Conservation (phyloP, 2,113 vertebrate genomes). For the Lipophrys pholis region DNA sequence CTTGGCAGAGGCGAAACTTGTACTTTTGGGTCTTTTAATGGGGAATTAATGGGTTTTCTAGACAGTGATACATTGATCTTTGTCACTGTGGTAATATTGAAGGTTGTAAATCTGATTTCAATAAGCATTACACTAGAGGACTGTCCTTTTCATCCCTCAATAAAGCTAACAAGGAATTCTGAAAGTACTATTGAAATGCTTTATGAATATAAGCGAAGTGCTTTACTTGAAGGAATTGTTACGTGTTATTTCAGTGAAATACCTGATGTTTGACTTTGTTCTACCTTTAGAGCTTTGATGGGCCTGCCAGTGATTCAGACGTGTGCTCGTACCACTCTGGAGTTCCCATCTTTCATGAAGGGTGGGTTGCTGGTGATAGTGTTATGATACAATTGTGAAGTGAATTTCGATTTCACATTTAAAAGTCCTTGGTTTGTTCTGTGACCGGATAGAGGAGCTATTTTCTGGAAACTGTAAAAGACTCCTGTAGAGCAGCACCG, state of each 20-base stretch:
- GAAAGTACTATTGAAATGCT: no score
- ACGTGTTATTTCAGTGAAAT: no score
- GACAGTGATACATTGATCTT: background rate
- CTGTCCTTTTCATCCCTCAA: background rate
- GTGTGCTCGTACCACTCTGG: constrained; percentile 91
- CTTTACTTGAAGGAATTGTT: no score
- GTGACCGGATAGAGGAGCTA: background rate
- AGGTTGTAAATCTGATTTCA: background rate
- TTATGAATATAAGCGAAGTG: no score
- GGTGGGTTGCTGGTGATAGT: constrained; percentile 80
- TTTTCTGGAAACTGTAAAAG: background rate
- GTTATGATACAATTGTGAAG: background rate
- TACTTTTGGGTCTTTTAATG: background rate
- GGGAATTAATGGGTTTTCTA: background rate
- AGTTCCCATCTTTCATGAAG: constrained; percentile 96
- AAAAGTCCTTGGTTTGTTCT: background rate
- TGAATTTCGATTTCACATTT: background rate
- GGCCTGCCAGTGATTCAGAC: constrained; percentile 86
- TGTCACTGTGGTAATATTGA: background rate
- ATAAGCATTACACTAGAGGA: background rate
- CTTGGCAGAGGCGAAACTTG: background rate
- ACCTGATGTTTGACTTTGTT: no score
- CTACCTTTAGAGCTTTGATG: constrained; percentile 85
- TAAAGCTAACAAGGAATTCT: background rate
- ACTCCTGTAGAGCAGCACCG: background rate